Base-by-base conservation (phyloP, 2,113 vertebrate species). In the Anarhynchus alexandrinus region DNA sequence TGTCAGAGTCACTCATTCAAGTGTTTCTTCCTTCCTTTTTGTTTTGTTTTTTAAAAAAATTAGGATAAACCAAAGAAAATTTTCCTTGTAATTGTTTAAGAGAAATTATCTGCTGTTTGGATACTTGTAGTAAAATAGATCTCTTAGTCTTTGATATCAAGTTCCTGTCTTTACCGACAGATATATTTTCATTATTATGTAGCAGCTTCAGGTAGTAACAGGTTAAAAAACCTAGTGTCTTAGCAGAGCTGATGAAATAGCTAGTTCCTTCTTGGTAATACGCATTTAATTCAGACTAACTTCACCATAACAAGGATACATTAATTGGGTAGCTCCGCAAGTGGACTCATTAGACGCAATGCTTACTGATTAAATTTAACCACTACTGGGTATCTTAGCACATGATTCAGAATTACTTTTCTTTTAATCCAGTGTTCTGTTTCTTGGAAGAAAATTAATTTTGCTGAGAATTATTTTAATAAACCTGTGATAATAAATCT, bases 1-100 rank as follows among this genome's bases (percentile, higher is more conserved):
- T 96, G 79, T 91, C 90, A 88, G 79, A 97, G 49, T 74, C 90
- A 78, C 16, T 96, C 65, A 93, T 43, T 78, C 73, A 93, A 76
- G 47, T 0, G 0, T 65, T 77, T 88, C 32, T 94, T 96, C 88
- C 77, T 87, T 96, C 51, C 79, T 88, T 92, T 54, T 82, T 51
- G 22, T 49, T 66, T 38, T 58, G 12, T 51, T 69, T 77, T 47
- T 47, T 42, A 69, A 51, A 40, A 72, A 40, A 62, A 13, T 22
- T 52, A 57, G 22, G 16, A 55, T 80, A 76, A 82, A 34, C 6
- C 23, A 17, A 85, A 62, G 20, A 80, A 92, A 82, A 45, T 59
- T 13, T 36, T 45, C 22, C 11, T 49, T 57, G 6, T 62, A 73
- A 54, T 34, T 70, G 4, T 43, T 83, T 30, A 78, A n/a, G 40